These are phyloP conservation scores for Lampris megalopsis DNA, from an alignment of 2,113 vertebrate species.

Conservation along the genomic window DNA sequence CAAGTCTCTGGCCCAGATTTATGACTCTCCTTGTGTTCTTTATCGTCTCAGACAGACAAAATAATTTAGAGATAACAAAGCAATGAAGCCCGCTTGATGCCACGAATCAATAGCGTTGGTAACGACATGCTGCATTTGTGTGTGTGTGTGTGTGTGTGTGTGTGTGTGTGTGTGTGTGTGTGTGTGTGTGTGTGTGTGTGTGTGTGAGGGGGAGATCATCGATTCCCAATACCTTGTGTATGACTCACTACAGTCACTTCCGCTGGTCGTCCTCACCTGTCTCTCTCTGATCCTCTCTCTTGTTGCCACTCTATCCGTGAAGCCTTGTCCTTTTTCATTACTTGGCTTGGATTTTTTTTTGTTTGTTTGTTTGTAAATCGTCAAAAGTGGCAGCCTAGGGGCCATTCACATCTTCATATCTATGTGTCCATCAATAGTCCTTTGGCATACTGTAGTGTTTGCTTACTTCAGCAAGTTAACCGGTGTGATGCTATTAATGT, in stretches of 20 bases:
- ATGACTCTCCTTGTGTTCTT: conserved; percentile 21
- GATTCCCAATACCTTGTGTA: conserved; percentile 55
- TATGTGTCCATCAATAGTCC: conserved; percentile 29
- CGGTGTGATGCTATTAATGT: conserved; percentile 28
- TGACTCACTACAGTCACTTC: conserved; percentile 33
- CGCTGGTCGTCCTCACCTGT: conserved; percentile 26
- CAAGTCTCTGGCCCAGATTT: conserved; percentile 20
- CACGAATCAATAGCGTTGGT: conserved; percentile 62
- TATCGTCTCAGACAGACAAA: conserved; percentile 31
- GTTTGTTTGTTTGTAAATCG: conserved; percentile 30
- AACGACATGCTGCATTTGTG: conserved; percentile 57
- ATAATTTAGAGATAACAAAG: conserved; percentile 44
- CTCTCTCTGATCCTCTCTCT: conserved; percentile 54
- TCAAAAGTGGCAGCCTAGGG: conserved; percentile 11
- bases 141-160: too few relatives aligned
- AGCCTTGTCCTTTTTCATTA: conserved; percentile 62
- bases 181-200: too few relatives aligned
- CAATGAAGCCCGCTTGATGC: conserved; percentile 39
- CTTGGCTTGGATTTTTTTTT: conserved; percentile 20
- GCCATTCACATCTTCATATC: conserved; percentile 34
- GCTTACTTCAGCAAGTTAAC: conserved; percentile 39
- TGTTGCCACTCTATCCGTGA: conserved; percentile 53
- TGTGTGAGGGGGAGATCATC: conserved; percentile 40
- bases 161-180: too few relatives aligned
- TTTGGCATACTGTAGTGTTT: conserved; percentile 40